Percentiles rank a stretch among this genome's conserved stretches.
phyloP scores from a whole-genome alignment of 2,797 vertebrate species.

The Takifugu ocellatus region DNA sequence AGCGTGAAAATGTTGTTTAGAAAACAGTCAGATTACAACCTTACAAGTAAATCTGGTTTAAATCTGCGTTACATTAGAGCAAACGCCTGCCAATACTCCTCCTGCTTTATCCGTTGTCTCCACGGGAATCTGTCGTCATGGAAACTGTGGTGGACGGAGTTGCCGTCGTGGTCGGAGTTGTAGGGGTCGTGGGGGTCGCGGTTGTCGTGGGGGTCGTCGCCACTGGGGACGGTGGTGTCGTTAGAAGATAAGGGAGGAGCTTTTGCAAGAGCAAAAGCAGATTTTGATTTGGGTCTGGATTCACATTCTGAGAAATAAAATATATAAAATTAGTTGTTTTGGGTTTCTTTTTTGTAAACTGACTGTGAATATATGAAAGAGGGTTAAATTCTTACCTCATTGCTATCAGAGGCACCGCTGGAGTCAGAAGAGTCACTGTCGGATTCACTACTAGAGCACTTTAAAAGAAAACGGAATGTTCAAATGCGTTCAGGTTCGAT shows the following conservation, averaged over 20 bases:
- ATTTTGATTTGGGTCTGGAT: background rate
- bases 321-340: background rate
- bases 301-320: conserved; percentile 6
- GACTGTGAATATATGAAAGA: background rate
- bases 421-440: conserved; percentile 20
- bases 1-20: too few relatives aligned
- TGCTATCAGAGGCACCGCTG: conserved; percentile 60
- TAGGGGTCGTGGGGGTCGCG: conserved; percentile 5
- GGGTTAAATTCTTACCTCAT: conserved; percentile 51
- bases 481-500: too few relatives aligned
- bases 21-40: too few relatives aligned
- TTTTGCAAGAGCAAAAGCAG: conserved; percentile 7
- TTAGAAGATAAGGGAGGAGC: conserved; percentile 35
- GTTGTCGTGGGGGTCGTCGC: conserved; percentile 1
- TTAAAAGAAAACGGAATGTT: background rate
- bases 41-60: too few relatives aligned
- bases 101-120: conserved; percentile 37
- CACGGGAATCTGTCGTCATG: conserved; percentile 12
- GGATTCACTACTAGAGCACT: conserved; percentile 18
- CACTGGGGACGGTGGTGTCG: background rate
- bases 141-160: background rate
- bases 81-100: background rate
- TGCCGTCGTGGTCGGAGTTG: conserved; percentile 2
- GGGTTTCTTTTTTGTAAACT: background rate
- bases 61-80: too few relatives aligned